Evolutionary conservation across 2,113 vertebrate genomes (phyloP), one percentile per base, ranked within the genome.

Genomic region (Platycercus adscitus): DNA sequence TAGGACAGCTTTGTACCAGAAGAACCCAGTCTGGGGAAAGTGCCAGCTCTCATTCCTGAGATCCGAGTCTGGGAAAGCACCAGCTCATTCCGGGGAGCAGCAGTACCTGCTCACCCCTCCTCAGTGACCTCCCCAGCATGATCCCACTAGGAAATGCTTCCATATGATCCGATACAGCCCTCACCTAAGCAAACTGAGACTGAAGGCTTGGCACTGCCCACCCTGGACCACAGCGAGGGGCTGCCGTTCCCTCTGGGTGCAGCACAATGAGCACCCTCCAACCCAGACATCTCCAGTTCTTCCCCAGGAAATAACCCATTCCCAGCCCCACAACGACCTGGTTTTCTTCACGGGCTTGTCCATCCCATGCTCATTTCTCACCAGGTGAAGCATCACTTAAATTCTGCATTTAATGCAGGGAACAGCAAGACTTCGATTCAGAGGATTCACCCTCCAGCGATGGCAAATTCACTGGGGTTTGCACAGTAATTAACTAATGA

Each of bases 221-320:
- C 60, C 26, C 9, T 33, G 13, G 14, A 26, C 7, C 47, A 35
- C 0, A 1, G 49, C 13, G 14, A 31, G 56, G 21, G 20, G 5
- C 68, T 41, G 72, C 18, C 11, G 0, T 31, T 29, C 39, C 47
- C 35, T 10, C 69, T 2, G 11, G 17, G 10, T 4, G 9, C 5
- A 56, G 26, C 29, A 33, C 0, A 0, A 49, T 0, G 0, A 63
- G 19, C 33, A 7, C 23, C 11, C 18, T n/a, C 35, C 39, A 26
- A 8, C 26, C 2, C 15, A 6, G 61, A 39, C 7, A 7, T 11
- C 25, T 33, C 37, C 19, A 6, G 5, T 31, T 56, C 47, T 81
- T 77, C 12, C 20, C 47, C 31, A 37, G 52, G 25, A 43, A 8
- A 37, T 9, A 61, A 56, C 11, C 5, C 26, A 3, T 26, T 66